phyloP scores from a whole-genome alignment of 2,113 vertebrate genomes.

The Agapornis roseicollis region DNA sequence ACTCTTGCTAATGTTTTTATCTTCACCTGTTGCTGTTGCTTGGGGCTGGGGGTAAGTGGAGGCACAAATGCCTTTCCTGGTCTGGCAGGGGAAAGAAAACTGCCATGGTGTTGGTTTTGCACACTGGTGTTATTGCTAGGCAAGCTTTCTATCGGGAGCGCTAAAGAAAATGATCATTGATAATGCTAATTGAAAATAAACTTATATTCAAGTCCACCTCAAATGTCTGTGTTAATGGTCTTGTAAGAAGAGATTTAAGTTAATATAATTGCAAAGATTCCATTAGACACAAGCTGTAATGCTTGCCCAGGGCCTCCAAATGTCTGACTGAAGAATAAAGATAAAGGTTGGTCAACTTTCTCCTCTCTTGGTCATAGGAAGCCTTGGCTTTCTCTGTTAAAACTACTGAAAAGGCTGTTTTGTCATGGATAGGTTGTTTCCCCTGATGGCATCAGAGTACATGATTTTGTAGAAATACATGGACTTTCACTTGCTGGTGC shows the following conservation, averaged over 20 bases:
- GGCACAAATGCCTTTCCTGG: neutral
- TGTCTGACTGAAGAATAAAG: neutral
- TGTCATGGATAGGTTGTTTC: neutral
- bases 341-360: neutral
- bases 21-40: neutral
- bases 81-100: neutral
- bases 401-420: neutral
- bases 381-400: neutral
- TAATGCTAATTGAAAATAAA: neutral
- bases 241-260: neutral
- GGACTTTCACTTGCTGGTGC: neutral
- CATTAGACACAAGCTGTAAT: neutral
- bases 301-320: neutral
- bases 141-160: neutral
- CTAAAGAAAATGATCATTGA: neutral
- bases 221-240: neutral
- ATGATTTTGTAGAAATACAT: neutral
- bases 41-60: rapidly evolving
- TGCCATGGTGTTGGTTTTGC: neutral
- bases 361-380: neutral
- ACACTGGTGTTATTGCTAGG: neutral
- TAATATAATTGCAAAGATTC: neutral
- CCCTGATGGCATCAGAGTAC: neutral
- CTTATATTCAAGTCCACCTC: rapidly evolving
- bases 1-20: neutral